Percentiles rank a stretch among this genome's conserved stretches.
These are phyloP conservation scores for Agrilus mali DNA, from an alignment of 2,888 invertebrate species.

Conservation along the genomic window DNA sequence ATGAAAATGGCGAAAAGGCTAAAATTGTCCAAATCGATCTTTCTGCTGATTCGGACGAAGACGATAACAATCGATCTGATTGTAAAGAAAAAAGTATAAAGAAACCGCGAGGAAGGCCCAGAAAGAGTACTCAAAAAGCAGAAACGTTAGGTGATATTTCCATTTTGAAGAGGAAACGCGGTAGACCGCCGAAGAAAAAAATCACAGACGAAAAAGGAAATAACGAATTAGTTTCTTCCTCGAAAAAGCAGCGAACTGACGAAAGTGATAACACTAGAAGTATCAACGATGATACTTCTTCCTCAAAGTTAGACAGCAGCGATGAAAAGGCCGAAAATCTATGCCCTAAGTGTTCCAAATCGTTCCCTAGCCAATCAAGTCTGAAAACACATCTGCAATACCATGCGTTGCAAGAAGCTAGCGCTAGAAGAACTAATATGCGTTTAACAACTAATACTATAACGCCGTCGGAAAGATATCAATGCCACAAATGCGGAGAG, in stretches of 20 bases:
- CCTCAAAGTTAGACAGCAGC: constrained; percentile 5
- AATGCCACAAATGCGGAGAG: constrained; percentile 23
- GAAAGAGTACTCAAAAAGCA: constrained; percentile 7
- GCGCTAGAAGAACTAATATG: background rate
- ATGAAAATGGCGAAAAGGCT: constrained; percentile 10
- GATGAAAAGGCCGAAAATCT: constrained; percentile 18
- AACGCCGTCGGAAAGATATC: constrained; percentile 11
- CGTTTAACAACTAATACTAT: constrained; percentile 2
- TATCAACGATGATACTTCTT: constrained; percentile 5
- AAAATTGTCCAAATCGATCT: constrained; percentile 20
- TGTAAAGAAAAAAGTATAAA: background rate
- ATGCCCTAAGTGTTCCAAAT: constrained; percentile 28
- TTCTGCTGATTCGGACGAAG: constrained; percentile 17
- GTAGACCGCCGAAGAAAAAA: constrained; percentile 17
- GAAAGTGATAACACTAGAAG: constrained; percentile 6
- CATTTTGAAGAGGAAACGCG: constrained; percentile 15
- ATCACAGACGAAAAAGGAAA: background rate
- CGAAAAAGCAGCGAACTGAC: background rate
- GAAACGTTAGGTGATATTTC: background rate
- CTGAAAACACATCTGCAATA: constrained; percentile 28
- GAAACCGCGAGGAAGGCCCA: constrained; percentile 7
- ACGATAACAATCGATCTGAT: constrained; percentile 5
- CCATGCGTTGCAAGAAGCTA: constrained; percentile 22
- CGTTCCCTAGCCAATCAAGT: constrained; percentile 29
- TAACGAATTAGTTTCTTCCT: background rate